These are phyloP conservation scores for Gavia stellata DNA, from an alignment of 2,113 vertebrate genomes.

Conservation along the genomic window DNA sequence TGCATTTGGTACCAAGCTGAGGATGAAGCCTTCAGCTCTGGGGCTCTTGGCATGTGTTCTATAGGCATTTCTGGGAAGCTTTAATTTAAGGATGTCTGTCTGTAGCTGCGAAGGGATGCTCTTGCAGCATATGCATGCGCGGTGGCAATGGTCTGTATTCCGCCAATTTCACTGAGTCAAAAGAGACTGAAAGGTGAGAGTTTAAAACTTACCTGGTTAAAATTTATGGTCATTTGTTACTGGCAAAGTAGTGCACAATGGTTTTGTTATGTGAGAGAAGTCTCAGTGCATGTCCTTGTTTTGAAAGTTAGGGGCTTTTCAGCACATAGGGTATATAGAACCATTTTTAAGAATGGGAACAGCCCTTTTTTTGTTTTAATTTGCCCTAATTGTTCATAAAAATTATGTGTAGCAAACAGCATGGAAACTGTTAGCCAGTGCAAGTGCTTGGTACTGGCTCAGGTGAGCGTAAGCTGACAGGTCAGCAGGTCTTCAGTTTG, in stretches of 20 bases:
- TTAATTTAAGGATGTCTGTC: background rate
- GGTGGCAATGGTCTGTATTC: background rate
- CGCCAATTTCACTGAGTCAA: background rate
- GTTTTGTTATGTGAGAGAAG: background rate
- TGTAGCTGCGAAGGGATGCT: background rate
- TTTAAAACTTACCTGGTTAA: background rate
- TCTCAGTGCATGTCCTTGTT: background rate
- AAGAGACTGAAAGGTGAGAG: background rate
- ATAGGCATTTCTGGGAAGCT: background rate
- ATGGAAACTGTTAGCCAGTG: background rate
- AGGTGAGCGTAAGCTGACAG: background rate
- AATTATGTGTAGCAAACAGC: background rate
- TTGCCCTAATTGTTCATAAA: background rate
- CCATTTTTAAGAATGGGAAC: background rate
- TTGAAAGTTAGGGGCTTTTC: background rate
- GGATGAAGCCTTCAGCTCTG: background rate
- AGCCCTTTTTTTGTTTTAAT: background rate
- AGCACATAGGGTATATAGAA: background rate
- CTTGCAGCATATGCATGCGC: background rate
- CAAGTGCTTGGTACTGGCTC: background rate
- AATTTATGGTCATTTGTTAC: background rate
- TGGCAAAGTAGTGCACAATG: background rate
- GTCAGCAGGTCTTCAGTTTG: background rate
- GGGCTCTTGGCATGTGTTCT: background rate
- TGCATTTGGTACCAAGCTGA: background rate